Evolutionary conservation across 2,113 vertebrate species (phyloP).

Genomic region (Stigmatopora nigra): DNA sequence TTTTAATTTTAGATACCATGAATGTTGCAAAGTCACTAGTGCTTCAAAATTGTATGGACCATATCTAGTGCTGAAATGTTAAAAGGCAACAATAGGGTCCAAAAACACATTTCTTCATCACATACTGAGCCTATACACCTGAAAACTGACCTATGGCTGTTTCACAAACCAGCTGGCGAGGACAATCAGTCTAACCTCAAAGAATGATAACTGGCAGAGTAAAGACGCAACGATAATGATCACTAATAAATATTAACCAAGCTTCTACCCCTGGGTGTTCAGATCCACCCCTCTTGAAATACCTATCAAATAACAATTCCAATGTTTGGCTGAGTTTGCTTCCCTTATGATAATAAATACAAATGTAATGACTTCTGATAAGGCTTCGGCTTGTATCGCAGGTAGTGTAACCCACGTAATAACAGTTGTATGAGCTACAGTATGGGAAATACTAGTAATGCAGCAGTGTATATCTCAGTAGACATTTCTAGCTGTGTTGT

Average conservation of each 20-base stretch:
- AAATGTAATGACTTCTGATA: neutral
- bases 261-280: conserved; percentile 36
- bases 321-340: neutral
- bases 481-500: neutral
- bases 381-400: neutral
- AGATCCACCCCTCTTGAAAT: conserved; percentile 45
- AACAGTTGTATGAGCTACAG: neutral
- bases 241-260: conserved; percentile 55
- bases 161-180: conserved; percentile 20
- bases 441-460: neutral
- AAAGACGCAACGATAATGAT: conserved; percentile 45
- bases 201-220: conserved; percentile 45
- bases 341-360: neutral
- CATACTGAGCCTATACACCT: conserved; percentile 16
- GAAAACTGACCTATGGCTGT: conserved; percentile 44
- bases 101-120: conserved; percentile 15
- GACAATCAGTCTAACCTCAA: conserved; percentile 28
- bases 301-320: conserved; percentile 18
- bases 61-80: neutral
- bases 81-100: conserved; percentile 4
- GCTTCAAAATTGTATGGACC: neutral
- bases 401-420: neutral
- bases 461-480: neutral
- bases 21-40: neutral
- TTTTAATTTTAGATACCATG: conserved; percentile 26